Evolutionary conservation across 2,113 vertebrate species (phyloP).

Genomic region (Passer domesticus): DNA sequence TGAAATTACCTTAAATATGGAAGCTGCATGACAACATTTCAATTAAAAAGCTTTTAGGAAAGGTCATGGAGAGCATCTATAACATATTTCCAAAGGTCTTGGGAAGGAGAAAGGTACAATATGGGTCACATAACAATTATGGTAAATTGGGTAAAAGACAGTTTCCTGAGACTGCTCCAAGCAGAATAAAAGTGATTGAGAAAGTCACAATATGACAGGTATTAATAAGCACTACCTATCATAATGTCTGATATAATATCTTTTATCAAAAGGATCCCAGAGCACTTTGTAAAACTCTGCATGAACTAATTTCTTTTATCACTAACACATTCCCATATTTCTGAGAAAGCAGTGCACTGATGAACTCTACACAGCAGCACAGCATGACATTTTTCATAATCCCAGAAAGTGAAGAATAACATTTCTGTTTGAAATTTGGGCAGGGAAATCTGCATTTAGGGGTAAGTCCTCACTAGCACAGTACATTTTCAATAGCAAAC

Average conservation of each 20-base stretch:
- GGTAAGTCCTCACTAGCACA: background rate
- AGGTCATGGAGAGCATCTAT: background rate
- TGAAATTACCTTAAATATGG: conserved; percentile 28
- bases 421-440: background rate
- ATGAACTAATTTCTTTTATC: conserved; percentile 29
- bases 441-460: background rate
- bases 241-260: background rate
- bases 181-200: conserved; percentile 45
- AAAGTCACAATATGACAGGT: conserved; percentile 46
- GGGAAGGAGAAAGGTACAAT: background rate
- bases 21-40: conserved; percentile 33
- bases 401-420: background rate
- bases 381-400: conserved; percentile 17
- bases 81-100: conserved; percentile 35
- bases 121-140: conserved; percentile 16
- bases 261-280: conserved; percentile 36
- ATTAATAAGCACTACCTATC: conserved; percentile 35
- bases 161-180: conserved; percentile 1
- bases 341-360: background rate
- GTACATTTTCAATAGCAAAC: conserved; percentile 13
- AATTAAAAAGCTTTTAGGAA: conserved; percentile 62
- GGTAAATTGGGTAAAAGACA: conserved; percentile 32
- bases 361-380: conserved; percentile 23
- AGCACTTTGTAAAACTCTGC: conserved; percentile 36
- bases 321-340: background rate